Percentiles rank a stretch among this genome's conserved stretches.
Conservation (phyloP, 2,888 invertebrate species). For the Trachelus iudaicus region DNA sequence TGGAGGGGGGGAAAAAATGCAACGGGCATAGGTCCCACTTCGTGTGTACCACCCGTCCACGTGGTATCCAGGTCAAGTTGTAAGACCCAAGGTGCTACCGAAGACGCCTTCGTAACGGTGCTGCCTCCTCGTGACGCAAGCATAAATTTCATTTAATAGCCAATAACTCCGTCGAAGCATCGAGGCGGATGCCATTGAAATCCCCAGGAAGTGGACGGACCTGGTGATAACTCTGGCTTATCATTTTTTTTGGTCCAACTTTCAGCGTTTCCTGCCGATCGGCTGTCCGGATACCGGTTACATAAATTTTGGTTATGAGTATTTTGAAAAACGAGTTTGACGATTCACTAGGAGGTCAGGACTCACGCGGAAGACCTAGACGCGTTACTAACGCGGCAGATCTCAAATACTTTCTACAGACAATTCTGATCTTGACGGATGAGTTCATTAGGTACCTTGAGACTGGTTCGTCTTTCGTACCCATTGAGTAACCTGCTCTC, state of each 20-base stretch:
- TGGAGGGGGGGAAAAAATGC: background rate
- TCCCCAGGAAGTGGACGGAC: background rate
- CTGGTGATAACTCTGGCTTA: background rate
- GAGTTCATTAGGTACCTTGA: background rate
- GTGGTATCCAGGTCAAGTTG: background rate
- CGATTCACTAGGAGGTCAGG: background rate
- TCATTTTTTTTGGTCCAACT: background rate
- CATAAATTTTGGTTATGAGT: background rate
- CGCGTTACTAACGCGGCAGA: background rate
- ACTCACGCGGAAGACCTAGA: background rate
- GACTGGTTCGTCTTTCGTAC: background rate
- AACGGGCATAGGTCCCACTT: background rate
- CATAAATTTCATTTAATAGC: conserved; percentile 34
- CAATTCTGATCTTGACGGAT: background rate
- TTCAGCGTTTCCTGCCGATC: background rate
- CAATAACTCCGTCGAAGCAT: conserved; percentile 29
- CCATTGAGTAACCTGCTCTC: background rate
- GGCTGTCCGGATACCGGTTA: background rate
- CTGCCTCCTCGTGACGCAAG: conserved; percentile 11
- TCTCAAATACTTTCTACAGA: background rate
- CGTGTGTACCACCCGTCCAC: background rate
- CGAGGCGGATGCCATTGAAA: conserved; percentile 10
- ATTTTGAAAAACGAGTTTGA: background rate
- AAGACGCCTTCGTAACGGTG: conserved; percentile 1
- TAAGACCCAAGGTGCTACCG: background rate